Evolutionary conservation across 2,113 vertebrate genomes (phyloP), one percentile per base, ranked within the genome.

Genomic region (Brachypteracias leptosomus): DNA sequence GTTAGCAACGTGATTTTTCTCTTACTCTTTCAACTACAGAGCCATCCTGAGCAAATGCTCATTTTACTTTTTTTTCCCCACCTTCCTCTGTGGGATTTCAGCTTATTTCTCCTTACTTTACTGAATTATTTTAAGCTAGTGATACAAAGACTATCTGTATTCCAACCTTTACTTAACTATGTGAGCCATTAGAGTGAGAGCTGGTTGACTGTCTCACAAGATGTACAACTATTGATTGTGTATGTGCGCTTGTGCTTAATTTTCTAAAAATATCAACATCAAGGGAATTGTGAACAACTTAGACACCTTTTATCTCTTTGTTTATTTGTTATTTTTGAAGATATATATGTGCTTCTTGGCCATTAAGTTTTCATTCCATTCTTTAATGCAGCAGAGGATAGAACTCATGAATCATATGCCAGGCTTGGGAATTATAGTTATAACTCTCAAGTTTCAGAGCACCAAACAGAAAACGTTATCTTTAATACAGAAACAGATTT

Each of bases 311-410:
- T 91, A 81, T 95, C 70, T 79, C 78, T 89, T 75, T 67, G 51
- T 80, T 91, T 91, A 66, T 89, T 90, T 90, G 44, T 76, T 95
- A 47, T 89, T 97, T 92, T 87, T 97, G 61, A 91, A 96, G 88
- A 95, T 91, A 96, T 96, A 42, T 91, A 92, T 85, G 46, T 81
- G 24, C 71, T 97, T 52, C 95, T 96, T 92, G 70, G 68, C 82
- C 93, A 93, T 95, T 95, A 97, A 91, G 42, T 95, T 97, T 97
- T 96, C 90, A 96, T 95, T 97, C 83, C 44, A 19, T 97, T 97
- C 76, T 96, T 92, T 97, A 97, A 97, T 92, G 90, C 57, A 90
- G 33, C 24, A 29, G 47, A 93, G 51, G 42, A 66, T 83, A 96
- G 88, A 96, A 67, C 33, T 94, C 95, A 93, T 97, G 97, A 93